These are phyloP conservation scores for Conops quadrifasciatus DNA, from an alignment of 2,888 invertebrate genomes.

Conservation along the genomic window DNA sequence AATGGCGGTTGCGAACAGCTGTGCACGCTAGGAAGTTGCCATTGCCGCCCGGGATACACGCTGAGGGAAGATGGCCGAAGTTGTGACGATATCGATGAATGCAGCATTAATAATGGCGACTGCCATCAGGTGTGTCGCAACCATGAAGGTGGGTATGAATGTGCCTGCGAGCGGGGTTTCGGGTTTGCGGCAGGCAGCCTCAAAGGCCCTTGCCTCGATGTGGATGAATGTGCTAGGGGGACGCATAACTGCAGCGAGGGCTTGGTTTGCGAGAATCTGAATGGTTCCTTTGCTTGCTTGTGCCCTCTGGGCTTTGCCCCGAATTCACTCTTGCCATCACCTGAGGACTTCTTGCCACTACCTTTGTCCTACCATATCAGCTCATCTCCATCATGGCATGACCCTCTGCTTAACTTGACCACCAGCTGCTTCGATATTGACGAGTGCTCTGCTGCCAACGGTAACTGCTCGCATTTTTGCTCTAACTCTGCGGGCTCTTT, in stretches of 20 bases:
- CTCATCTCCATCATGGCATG: slow-evolving; percentile 36
- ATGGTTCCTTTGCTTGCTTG: slow-evolving; percentile 64
- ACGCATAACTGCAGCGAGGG: slow-evolving; percentile 54
- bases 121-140: slow-evolving; percentile 66
- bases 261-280: slow-evolving; percentile 61
- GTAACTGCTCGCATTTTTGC: slow-evolving; percentile 67
- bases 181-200: slow-evolving; percentile 51
- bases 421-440: slow-evolving; percentile 66
- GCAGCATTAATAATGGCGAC: slow-evolving; percentile 64
- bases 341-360: slow-evolving; percentile 35
- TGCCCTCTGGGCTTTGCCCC: slow-evolving; percentile 66
- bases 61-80: slow-evolving; percentile 64
- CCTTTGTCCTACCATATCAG: slow-evolving; percentile 40
- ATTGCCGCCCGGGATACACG: slow-evolving; percentile 61
- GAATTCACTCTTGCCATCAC: slow-evolving; percentile 45
- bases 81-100: slow-evolving; percentile 69
- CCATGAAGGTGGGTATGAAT: slow-evolving; percentile 66
- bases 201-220: slow-evolving; percentile 57
- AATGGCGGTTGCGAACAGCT: slow-evolving; percentile 73
- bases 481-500: slow-evolving; percentile 56
- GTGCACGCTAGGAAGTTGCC: slow-evolving; percentile 66
- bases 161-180: slow-evolving; percentile 67
- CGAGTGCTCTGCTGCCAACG: slow-evolving; percentile 63
- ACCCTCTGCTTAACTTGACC: slow-evolving; percentile 8
- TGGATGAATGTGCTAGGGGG: slow-evolving; percentile 68